These are phyloP conservation scores for Anastrepha obliqua DNA, from an alignment of 1,140 invertebrate species.

Conservation along the genomic window DNA sequence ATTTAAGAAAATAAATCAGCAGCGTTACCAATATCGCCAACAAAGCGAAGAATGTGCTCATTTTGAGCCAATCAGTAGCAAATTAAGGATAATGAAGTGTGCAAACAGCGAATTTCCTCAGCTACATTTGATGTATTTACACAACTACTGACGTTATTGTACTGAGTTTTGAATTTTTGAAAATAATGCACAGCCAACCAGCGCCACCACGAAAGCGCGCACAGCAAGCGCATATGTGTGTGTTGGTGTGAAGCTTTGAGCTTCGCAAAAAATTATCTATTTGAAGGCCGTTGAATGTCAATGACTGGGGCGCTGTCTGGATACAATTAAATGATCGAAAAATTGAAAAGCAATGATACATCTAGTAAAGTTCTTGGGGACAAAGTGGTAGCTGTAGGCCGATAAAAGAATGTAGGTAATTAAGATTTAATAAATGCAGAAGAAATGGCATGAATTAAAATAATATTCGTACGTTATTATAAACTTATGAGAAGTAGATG, in stretches of 20 bases:
- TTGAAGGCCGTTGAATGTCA: not conserved
- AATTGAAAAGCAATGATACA: too few species aligned
- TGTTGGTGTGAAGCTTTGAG: not conserved
- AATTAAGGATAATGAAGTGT: not conserved
- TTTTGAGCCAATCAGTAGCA: not conserved
- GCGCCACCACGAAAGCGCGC: too few species aligned
- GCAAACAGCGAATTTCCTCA: too few species aligned
- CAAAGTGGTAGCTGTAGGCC: too few species aligned
- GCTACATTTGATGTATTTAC: not conserved
- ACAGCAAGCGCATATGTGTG: not conserved
- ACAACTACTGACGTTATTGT: not conserved
- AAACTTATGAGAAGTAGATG: too few species aligned
- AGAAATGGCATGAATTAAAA: too few species aligned
- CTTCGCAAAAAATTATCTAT: not conserved
- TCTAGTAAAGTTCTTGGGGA: too few species aligned
- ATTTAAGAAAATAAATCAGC: conserved; percentile 13
- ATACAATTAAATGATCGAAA: too few species aligned
- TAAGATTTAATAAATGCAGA: too few species aligned
- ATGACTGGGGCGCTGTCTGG: not conserved
- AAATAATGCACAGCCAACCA: not conserved
- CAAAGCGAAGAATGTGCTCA: not conserved
- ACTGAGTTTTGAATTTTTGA: not conserved
- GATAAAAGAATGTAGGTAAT: too few species aligned
- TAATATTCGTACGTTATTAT: too few species aligned
- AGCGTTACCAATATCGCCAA: not conserved